phyloP scores from a whole-genome alignment of 2,888 invertebrate genomes.

The Craniophora ligustri region DNA sequence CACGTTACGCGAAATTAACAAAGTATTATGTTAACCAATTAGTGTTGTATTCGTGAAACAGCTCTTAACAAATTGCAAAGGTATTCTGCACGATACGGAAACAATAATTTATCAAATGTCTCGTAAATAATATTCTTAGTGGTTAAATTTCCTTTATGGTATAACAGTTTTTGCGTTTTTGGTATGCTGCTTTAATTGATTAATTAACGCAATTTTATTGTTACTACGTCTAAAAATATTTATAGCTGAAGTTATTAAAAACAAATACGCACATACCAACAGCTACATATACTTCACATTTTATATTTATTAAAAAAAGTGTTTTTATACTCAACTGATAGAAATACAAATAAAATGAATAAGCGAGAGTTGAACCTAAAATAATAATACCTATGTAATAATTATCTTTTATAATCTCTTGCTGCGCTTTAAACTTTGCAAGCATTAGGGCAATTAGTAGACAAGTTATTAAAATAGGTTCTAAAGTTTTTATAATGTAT shows the following conservation, averaged over 20 bases:
- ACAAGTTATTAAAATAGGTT: no score
- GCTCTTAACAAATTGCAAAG: slow-evolving; percentile 14
- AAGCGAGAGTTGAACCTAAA: no score
- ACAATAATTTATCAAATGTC: slow-evolving; percentile 35
- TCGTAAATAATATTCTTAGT: slow-evolving; percentile 27
- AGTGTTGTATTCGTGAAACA: slow-evolving; percentile 1
- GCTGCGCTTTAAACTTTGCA: no score
- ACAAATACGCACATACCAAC: no score
- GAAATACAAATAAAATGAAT: no score
- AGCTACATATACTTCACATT: no score
- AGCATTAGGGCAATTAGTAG: no score
- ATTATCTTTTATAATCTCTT: no score
- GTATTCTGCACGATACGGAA: slow-evolving; percentile 24
- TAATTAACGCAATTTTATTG: slow-evolving; percentile 10
- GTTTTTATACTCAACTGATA: no score
- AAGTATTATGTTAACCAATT: slow-evolving; percentile 6
- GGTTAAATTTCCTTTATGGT: slow-evolving; percentile 23
- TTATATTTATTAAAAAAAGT: no score
- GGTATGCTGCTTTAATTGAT: slow-evolving; percentile 15
- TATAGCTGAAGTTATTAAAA: slow-evolving; percentile 23
- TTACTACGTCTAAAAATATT: slow-evolving; percentile 2
- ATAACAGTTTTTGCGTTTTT: slow-evolving; percentile 1
- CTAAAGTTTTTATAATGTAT: no score
- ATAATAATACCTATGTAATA: no score
- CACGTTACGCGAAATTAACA: not conserved